Percentiles rank a stretch among this genome's conserved stretches.
These are phyloP conservation scores for Sylvietta virens DNA, from an alignment of 2,113 vertebrate species.

Conservation along the genomic window DNA sequence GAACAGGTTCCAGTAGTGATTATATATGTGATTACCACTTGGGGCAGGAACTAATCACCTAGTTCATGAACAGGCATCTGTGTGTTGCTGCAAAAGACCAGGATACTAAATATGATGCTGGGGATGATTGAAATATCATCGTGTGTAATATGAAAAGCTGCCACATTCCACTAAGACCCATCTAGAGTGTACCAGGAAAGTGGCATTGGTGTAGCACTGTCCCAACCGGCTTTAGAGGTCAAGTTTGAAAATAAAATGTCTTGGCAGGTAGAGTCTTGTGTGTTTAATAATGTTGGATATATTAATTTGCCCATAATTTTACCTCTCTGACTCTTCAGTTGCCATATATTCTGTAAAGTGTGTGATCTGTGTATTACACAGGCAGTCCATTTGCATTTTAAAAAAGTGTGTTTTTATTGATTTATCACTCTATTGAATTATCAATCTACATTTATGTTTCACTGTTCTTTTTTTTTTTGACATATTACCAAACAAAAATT, in stretches of 20 bases:
- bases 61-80: not conserved
- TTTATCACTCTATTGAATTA: not conserved
- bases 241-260: not conserved
- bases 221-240: not conserved
- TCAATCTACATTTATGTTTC: not conserved
- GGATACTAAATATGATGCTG: not conserved
- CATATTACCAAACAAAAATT: not conserved
- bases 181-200: not conserved
- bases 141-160: not conserved
- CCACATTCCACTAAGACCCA: rapidly evolving
- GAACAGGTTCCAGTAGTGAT: not conserved
- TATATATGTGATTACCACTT: not conserved
- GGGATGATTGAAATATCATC: not conserved
- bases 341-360: not conserved
- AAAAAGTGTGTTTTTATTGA: not conserved
- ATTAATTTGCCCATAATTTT: not conserved
- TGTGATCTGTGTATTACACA: not conserved
- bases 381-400: not conserved
- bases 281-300: not conserved
- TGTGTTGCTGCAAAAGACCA: not conserved
- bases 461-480: not conserved
- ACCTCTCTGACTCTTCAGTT: not conserved
- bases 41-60: not conserved
- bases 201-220: not conserved
- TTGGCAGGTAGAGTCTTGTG: not conserved